These are phyloP conservation scores for Calameuta filiformis DNA, from an alignment of 2,888 invertebrate species.

Conservation along the genomic window DNA sequence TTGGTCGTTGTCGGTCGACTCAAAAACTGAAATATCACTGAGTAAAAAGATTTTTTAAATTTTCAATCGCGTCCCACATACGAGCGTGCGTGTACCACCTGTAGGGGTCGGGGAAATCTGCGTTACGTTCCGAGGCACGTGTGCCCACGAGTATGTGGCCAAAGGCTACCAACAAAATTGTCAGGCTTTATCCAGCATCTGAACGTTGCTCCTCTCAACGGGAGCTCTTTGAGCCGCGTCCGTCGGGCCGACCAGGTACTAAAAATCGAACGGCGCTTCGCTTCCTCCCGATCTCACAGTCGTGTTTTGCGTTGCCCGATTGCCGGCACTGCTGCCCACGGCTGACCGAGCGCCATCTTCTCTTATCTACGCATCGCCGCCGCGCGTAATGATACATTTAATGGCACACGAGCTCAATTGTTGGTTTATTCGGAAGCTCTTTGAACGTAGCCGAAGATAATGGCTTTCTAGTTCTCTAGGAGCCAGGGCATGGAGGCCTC, in stretches of 20 bases:
- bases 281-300: not conserved
- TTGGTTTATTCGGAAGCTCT: constrained; percentile 24
- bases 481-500: too few relatives aligned
- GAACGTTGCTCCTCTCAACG: constrained; percentile 7
- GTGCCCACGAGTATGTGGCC: not conserved
- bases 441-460: constrained; percentile 15
- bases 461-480: not conserved
- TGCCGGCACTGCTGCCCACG: constrained; percentile 5
- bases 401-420: constrained; percentile 22
- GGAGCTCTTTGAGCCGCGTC: constrained; percentile 12
- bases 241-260: not conserved
- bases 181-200: too few relatives aligned
- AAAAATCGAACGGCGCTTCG: not conserved
- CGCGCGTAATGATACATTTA: constrained; percentile 23
- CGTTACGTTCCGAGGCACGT: too few relatives aligned
- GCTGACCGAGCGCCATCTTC: constrained; percentile 3
- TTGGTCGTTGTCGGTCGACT: not conserved
- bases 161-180: too few relatives aligned
- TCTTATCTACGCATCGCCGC: constrained; percentile 23
- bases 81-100: rapidly evolving
- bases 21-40: not conserved
- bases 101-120: too few relatives aligned
- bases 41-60: not conserved
- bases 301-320: not conserved
- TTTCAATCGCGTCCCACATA: too few relatives aligned